phyloP scores from a whole-genome alignment of 2,888 invertebrate genomes.

The Camptogramma bilineatum region DNA sequence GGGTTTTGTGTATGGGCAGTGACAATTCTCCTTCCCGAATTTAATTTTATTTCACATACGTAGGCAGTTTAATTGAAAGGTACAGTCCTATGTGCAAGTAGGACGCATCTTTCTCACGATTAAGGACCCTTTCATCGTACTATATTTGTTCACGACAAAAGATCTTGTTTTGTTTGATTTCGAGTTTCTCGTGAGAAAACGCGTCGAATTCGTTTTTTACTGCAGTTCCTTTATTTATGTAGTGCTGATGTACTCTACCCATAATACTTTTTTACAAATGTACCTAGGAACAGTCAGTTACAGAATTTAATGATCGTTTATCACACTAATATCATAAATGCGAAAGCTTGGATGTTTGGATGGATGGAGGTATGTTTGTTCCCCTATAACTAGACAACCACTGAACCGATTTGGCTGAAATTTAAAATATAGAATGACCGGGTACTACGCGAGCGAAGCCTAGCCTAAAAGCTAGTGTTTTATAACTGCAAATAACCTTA shows the following conservation, averaged over 20 bases:
- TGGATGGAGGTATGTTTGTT: no score
- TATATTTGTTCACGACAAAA: slow-evolving; percentile 46
- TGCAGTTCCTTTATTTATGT: slow-evolving; percentile 30
- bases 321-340: no score
- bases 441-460: no score
- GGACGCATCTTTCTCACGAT: slow-evolving; percentile 44
- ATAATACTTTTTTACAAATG: slow-evolving; percentile 1
- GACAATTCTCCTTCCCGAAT: neutral
- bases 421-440: no score
- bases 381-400: no score
- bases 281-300: neutral
- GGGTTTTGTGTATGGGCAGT: neutral
- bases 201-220: slow-evolving; percentile 38
- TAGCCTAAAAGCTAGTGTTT: no score
- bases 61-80: slow-evolving; percentile 19
- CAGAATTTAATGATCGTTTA: no score
- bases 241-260: slow-evolving; percentile 13
- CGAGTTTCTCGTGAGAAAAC: slow-evolving; percentile 46
- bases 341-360: no score
- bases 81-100: slow-evolving; percentile 16
- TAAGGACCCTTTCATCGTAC: slow-evolving; percentile 43
- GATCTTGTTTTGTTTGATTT: slow-evolving; percentile 45
- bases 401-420: no score
- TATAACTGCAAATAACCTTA: no score
- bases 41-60: slow-evolving; percentile 1